These are phyloP conservation scores for Therioaphis trifolii DNA, from an alignment of 2,888 invertebrate species.

Conservation along the genomic window DNA sequence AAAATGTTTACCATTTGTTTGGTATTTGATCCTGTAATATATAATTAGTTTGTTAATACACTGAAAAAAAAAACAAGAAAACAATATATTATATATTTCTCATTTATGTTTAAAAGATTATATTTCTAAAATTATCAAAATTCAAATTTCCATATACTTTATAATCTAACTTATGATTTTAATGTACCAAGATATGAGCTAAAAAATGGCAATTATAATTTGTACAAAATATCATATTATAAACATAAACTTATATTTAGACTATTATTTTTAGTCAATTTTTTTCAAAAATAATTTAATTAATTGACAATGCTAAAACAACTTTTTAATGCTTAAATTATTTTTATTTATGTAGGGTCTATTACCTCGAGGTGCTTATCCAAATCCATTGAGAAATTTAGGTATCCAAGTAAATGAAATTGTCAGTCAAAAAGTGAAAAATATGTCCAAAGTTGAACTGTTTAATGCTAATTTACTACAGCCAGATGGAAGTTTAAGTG, in stretches of 20 bases:
- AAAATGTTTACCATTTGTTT: too few species aligned
- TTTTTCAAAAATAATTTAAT: background rate
- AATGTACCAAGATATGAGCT: too few species aligned
- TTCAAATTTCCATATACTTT: too few species aligned
- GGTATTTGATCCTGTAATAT: too few species aligned
- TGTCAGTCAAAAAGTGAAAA: slow-evolving; percentile 74
- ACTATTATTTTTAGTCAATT: background rate
- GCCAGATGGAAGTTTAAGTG: slow-evolving; percentile 83
- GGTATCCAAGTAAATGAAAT: slow-evolving; percentile 80
- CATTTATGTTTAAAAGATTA: too few species aligned
- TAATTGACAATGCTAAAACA: background rate
- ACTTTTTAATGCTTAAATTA: background rate
- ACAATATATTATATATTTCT: too few species aligned
- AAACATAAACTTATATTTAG: background rate
- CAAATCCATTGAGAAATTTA: slow-evolving; percentile 83
- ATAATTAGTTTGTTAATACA: too few species aligned
- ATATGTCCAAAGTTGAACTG: slow-evolving; percentile 77
- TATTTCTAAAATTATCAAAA: too few species aligned
- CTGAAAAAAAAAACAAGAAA: too few species aligned
- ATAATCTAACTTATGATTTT: too few species aligned
- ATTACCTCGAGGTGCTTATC: slow-evolving; percentile 86
- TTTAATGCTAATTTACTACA: slow-evolving; percentile 68
- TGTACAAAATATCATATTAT: background rate
- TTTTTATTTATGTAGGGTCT: slow-evolving; percentile 76
- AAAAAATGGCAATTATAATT: too few species aligned